phyloP scores from a whole-genome alignment of 2,797 vertebrate genomes.

The Pogoniulus pusillus region DNA sequence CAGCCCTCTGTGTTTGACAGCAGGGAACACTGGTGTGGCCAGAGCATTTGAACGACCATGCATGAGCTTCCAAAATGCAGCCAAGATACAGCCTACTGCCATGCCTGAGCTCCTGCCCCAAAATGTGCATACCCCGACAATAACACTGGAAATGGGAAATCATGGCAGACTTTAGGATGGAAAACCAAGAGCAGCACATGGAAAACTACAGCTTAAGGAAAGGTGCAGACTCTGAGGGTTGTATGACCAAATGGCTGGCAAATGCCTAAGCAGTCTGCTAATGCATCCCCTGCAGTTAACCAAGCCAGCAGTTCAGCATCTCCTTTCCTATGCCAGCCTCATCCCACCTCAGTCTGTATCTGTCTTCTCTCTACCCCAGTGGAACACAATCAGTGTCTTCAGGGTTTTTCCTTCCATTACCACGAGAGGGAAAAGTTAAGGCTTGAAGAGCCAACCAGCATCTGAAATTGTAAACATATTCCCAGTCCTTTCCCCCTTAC shows the following conservation, averaged over 20 bases:
- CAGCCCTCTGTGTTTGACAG: background rate
- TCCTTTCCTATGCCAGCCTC: background rate
- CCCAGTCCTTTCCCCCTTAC: background rate
- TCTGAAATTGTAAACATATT: background rate
- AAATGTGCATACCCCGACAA: fast-evolving
- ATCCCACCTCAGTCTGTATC: background rate
- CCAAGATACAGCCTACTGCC: fast-evolving
- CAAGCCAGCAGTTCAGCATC: background rate
- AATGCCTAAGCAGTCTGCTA: background rate
- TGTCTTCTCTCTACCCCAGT: background rate
- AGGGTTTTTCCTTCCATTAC: background rate
- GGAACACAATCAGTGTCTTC: background rate
- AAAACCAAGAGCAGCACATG: background rate
- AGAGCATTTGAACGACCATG: background rate
- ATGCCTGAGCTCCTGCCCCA: background rate
- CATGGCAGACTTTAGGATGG: background rate
- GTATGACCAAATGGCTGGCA: slow-evolving; percentile 19
- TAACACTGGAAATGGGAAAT: background rate
- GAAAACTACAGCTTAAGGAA: background rate
- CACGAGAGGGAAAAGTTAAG: background rate
- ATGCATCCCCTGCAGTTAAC: background rate
- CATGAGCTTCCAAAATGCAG: background rate
- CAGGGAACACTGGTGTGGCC: background rate
- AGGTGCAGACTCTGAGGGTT: background rate
- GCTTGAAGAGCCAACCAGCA: background rate